Conservation (phyloP, 2,113 vertebrate genomes). For the Tetrax tetrax region DNA sequence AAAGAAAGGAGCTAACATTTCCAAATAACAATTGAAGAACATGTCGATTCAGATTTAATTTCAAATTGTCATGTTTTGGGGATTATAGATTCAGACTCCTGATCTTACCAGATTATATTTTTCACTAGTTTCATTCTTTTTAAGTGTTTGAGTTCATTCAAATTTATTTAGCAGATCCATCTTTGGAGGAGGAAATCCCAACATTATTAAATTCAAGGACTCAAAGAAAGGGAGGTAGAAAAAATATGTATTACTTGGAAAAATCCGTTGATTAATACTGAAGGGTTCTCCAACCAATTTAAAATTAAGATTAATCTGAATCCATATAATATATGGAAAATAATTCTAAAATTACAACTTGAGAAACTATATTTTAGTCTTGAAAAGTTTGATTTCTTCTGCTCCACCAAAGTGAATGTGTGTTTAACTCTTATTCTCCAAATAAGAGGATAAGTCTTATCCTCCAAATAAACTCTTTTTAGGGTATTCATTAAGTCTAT, state of each 20-base stretch:
- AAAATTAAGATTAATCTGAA: conserved; percentile 42
- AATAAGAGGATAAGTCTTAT: not conserved
- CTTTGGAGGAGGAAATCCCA: conserved; percentile 43
- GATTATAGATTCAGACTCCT: not conserved
- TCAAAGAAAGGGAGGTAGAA: conserved; percentile 11
- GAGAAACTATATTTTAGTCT: conserved; percentile 22
- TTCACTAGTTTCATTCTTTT: not conserved
- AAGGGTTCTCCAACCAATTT: conserved; percentile 7
- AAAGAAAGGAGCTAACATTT: not conserved
- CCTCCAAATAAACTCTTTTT: not conserved
- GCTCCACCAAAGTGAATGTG: not conserved
- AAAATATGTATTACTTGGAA: conserved; percentile 7
- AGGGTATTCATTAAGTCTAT: not conserved
- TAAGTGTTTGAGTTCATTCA: not conserved
- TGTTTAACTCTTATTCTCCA: not conserved
- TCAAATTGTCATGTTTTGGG: not conserved
- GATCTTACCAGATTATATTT: conserved; percentile 19
- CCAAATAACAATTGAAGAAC: not conserved
- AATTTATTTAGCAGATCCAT: conserved; percentile 45
- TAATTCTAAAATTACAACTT: not conserved
- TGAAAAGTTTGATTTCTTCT: not conserved
- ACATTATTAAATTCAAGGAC: conserved; percentile 35
- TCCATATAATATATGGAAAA: conserved; percentile 20
- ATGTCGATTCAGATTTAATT: not conserved
- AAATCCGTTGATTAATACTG: conserved; percentile 44